phyloP scores from a whole-genome alignment of 2,888 invertebrate species.

The Acanthosepion lycidas region DNA sequence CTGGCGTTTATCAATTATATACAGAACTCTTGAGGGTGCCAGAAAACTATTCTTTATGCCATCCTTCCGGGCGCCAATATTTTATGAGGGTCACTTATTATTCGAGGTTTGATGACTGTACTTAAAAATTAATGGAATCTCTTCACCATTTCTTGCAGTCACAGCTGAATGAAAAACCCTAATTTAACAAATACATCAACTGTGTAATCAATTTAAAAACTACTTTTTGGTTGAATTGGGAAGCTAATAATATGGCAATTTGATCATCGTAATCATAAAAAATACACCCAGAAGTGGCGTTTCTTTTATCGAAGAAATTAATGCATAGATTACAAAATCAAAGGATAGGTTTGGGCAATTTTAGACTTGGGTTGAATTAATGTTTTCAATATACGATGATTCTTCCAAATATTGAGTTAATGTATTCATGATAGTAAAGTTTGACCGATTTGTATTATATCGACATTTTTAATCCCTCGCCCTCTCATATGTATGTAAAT shows the following conservation, averaged over 20 bases:
- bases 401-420: too few relatives aligned
- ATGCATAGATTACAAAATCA: neutral
- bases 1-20: slow-evolving; percentile 6
- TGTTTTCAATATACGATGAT: too few relatives aligned
- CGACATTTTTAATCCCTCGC: neutral
- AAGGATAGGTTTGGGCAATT: too few relatives aligned
- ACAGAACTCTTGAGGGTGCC: neutral
- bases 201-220: neutral
- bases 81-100: neutral
- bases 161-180: neutral
- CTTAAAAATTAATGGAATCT: neutral
- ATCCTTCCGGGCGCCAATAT: neutral
- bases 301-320: neutral
- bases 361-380: too few relatives aligned
- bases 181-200: neutral
- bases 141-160: neutral
- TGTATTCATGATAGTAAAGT: too few relatives aligned
- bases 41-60: neutral
- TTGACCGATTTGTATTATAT: too few relatives aligned
- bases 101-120: neutral
- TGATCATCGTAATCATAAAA: neutral
- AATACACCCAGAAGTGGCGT: neutral
- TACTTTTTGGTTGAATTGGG: neutral
- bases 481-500: neutral
- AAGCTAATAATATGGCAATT: neutral